Evolutionary conservation across 2,888 invertebrate species (phyloP).

Genomic region (Scelioninae gen. 2): DNA sequence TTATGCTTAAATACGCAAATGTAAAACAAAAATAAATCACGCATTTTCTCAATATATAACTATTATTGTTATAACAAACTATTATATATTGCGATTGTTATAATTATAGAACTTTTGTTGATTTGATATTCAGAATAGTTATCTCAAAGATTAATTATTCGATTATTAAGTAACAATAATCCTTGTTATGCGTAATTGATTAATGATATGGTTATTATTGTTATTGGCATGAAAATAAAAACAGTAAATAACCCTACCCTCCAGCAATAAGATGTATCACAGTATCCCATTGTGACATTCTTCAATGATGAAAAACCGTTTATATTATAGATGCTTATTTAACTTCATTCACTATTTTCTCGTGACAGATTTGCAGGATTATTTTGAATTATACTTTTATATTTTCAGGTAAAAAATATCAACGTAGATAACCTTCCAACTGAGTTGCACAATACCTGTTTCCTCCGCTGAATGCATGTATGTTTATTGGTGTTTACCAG

Average conservation of each 20-base stretch:
- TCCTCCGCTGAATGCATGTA: constrained; percentile 43
- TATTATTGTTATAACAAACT: background rate
- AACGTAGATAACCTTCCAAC: constrained; percentile 56
- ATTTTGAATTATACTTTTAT: constrained; percentile 45
- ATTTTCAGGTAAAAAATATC: constrained; percentile 50
- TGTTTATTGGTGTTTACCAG: constrained; percentile 49
- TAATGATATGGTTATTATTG: background rate
- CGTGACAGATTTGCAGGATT: constrained; percentile 27
- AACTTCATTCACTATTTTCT: constrained; percentile 45
- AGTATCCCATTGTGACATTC: constrained; percentile 88
- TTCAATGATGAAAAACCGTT: constrained; percentile 70
- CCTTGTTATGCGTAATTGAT: background rate
- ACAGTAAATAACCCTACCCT: constrained; percentile 84
- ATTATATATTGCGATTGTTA: background rate
- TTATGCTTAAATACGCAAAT: too few species aligned
- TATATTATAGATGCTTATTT: constrained; percentile 18
- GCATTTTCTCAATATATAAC: too few species aligned
- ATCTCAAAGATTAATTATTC: background rate
- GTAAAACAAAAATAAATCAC: background rate
- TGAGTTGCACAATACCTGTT: constrained; percentile 54
- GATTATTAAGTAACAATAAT: background rate
- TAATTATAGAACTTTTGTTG: background rate
- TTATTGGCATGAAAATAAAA: constrained; percentile 23
- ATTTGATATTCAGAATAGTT: background rate
- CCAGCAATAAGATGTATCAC: constrained; percentile 96